Conservation (phyloP, 37 sponge, comb jelly and placozoan genomes). For the Oopsacas minuta region DNA sequence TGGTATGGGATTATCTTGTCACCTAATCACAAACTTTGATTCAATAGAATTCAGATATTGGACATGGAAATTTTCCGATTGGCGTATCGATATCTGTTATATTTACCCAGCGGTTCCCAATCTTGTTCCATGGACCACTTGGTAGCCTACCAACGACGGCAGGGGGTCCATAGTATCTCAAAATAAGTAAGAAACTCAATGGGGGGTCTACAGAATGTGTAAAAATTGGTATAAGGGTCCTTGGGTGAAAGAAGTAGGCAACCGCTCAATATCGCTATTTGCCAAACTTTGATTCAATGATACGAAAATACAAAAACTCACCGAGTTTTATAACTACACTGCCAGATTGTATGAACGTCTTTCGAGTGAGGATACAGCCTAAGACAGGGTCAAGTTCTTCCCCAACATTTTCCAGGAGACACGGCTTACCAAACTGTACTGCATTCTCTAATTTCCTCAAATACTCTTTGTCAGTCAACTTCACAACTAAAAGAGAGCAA, state of each 20-base stretch:
- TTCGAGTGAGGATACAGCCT: not conserved
- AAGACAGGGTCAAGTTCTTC: slow-evolving; percentile 14
- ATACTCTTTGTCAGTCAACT: not conserved
- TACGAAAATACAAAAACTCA: not conserved
- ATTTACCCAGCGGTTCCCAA: not conserved
- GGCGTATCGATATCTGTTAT: not conserved
- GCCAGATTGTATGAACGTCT: not conserved
- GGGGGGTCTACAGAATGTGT: too few relatives aligned
- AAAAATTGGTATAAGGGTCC: too few relatives aligned
- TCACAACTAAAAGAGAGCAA: slow-evolving; percentile 11
- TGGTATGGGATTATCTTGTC: not conserved
- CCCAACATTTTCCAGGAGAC: slow-evolving; percentile 17
- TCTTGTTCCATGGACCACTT: not conserved
- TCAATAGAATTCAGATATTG: not conserved
- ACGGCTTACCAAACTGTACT: slow-evolving; percentile 12
- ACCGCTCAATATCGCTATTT: too few relatives aligned
- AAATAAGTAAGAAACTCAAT: too few relatives aligned
- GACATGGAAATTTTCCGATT: not conserved
- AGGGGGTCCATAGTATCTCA: too few relatives aligned
- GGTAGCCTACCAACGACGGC: not conserved
- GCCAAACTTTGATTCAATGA: too few relatives aligned
- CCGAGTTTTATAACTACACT: not conserved
- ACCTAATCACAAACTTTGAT: not conserved
- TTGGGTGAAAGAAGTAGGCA: too few relatives aligned
- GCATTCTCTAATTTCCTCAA: slow-evolving; percentile 12